These are phyloP conservation scores for Copidosoma aretas DNA, from an alignment of 2,888 invertebrate genomes.

Conservation along the genomic window DNA sequence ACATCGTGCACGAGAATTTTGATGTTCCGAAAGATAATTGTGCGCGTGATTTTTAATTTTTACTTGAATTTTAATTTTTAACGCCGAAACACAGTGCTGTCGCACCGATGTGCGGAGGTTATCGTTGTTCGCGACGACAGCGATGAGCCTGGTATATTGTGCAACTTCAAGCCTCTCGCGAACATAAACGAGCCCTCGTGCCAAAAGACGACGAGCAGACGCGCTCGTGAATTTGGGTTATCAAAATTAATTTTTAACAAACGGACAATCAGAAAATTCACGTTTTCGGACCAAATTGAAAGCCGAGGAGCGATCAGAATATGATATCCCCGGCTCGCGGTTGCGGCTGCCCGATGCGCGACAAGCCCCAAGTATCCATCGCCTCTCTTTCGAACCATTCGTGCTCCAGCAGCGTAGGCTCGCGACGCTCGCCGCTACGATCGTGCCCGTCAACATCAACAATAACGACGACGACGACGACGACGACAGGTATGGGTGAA, in stretches of 20 bases:
- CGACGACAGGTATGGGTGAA: too few relatives aligned
- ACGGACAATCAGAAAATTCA: slow-evolving; percentile 10
- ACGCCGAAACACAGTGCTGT: background rate
- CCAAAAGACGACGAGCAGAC: background rate
- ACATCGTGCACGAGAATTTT: slow-evolving; percentile 20
- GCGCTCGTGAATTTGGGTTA: background rate
- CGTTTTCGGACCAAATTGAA: slow-evolving; percentile 6
- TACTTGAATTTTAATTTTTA: background rate
- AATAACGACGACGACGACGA: too few relatives aligned
- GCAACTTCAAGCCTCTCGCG: background rate
- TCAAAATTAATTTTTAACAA: slow-evolving; percentile 21
- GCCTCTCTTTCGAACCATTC: background rate
- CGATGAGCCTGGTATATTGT: background rate
- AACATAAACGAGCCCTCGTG: too few relatives aligned
- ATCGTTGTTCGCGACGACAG: background rate
- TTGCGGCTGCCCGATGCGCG: slow-evolving; percentile 48
- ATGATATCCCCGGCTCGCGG: slow-evolving; percentile 49
- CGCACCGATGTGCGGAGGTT: background rate
- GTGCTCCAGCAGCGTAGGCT: too few relatives aligned
- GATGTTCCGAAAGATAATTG: background rate
- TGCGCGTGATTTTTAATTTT: too few relatives aligned
- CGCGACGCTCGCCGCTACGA: background rate
- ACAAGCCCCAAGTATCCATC: background rate
- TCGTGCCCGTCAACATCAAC: background rate
- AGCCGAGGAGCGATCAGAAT: slow-evolving; percentile 13